Evolutionary conservation across 2,888 invertebrate genomes (phyloP), one percentile per base, ranked within the genome.

Genomic region (Auanema sp.): DNA sequence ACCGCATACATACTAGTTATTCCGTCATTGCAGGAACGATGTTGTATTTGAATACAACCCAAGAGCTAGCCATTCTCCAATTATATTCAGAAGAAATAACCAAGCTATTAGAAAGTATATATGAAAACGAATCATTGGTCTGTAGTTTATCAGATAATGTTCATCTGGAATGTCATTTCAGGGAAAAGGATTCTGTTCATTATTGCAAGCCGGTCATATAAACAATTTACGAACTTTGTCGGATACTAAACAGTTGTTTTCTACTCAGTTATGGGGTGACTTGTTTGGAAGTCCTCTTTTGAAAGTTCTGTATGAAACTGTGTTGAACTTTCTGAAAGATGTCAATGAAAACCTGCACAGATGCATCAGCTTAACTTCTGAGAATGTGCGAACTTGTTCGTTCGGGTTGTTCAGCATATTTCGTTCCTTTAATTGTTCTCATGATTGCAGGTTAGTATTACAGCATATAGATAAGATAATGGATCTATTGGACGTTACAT

Each of bases 81-180:
- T 47, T 60, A 6, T 60, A 47, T 21, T 41, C 42, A 24, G 14
- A 11, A n/a, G 60, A 60, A 44, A 60, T 55, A 11, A 14, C 10
- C 11, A 40, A 42, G 23, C 18, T 44, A 18, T 16, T 60, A 14
- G 41, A 53, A n/a, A 24, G 18, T 44, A 18, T 53, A 2, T n/a
- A 60, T 60, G 16, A 4, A 5, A 6, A n/a, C 10, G 21, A 43
- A 16, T 24, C 10, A 2, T 49, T 43, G 43, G 60, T 60, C 11
- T n/a, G 41, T 51, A 18, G 14, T 3, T 5, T 47, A 5, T 47
- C 21, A 18, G 3, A 47, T 47, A n/a, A n/a, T n/a, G 33, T 5
- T 33, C 33, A 33, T 33, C 33, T 5, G 3, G 33, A 33, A 33
- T 33, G 33, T 33, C 3, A 33, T 33, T 33, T 33, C 33, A 33